Percentiles rank a stretch among this genome's conserved stretches.
Conservation (phyloP, 2,888 invertebrate species). For the Caenorhabditis panamensis region DNA sequence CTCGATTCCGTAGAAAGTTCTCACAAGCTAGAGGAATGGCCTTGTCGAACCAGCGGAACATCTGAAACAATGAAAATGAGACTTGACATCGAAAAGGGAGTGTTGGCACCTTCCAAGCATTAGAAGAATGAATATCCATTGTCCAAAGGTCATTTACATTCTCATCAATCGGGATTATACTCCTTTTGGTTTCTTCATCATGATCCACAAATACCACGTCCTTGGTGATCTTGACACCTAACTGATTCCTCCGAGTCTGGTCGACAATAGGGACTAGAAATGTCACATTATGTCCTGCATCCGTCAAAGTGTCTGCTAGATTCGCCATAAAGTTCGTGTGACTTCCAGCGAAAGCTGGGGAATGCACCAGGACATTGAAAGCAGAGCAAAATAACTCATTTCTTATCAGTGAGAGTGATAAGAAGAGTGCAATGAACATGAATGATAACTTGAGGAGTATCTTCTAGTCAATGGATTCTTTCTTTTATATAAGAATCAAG, state of each 20-base stretch:
- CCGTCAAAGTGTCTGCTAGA: conserved; percentile 48
- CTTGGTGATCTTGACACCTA: conserved; percentile 20
- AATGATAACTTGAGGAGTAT: no score
- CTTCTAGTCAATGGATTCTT: background rate
- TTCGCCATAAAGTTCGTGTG: conserved; percentile 63
- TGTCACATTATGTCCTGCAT: conserved; percentile 57
- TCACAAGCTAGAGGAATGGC: conserved; percentile 28
- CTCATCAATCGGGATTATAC: background rate
- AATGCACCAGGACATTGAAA: conserved; percentile 42
- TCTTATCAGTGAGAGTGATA: no score
- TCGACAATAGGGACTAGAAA: conserved; percentile 12
- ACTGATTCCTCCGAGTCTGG: conserved; percentile 10
- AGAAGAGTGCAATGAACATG: no score
- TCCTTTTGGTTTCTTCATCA: conserved; percentile 29
- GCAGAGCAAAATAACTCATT: background rate
- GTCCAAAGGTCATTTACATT: conserved; percentile 31
- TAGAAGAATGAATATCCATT: conserved; percentile 15
- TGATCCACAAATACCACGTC: conserved; percentile 29
- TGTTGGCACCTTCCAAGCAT: background rate
- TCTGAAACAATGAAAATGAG: no score
- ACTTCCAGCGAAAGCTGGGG: conserved; percentile 49
- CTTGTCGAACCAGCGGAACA: conserved; percentile 27
- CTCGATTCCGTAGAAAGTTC: conserved; percentile 27
- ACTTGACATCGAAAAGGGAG: no score
- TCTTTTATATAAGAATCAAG: no score